Evolutionary conservation across 2,888 invertebrate species (phyloP).

Genomic region (Athalia cordata): DNA sequence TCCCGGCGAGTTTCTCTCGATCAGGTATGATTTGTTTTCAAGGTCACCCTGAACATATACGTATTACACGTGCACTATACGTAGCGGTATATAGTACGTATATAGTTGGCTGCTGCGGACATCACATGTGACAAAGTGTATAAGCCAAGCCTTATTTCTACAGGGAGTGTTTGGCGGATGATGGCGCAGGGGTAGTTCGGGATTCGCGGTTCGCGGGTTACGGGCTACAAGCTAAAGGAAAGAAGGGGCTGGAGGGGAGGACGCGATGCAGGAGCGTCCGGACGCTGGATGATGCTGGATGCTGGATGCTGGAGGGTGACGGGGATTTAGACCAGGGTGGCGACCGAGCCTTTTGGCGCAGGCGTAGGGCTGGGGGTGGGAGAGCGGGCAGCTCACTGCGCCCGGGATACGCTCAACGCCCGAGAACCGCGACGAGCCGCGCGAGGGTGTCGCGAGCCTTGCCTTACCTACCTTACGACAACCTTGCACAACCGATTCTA

Average conservation of each 20-base stretch:
- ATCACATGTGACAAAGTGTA: no score
- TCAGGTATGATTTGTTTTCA: no score
- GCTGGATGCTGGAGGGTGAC: constrained; percentile 18
- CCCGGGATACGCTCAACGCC: constrained; percentile 70
- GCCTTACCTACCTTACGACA: not conserved
- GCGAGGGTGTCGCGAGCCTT: constrained; percentile 41
- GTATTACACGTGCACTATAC: no score
- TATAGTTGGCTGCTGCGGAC: no score
- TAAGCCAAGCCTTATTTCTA: no score
- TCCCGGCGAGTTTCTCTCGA: no score
- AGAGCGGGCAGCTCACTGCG: constrained; percentile 70
- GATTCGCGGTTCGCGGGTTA: no score
- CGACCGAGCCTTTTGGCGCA: constrained; percentile 28
- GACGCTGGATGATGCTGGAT: constrained; percentile 22
- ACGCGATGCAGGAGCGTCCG: constrained; percentile 5
- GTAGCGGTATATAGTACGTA: no score
- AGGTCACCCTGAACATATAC: no score
- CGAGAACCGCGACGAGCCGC: constrained; percentile 46
- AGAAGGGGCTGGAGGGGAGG: no score
- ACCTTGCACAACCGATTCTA: no score
- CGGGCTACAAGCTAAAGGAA: no score
- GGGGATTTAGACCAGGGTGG: constrained; percentile 48
- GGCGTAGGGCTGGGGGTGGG: constrained; percentile 48
- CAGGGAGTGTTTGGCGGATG: not conserved
- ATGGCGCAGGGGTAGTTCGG: not conserved